phyloP scores from a whole-genome alignment of 2,797 vertebrate genomes.

The Halcyon leucocephala region DNA sequence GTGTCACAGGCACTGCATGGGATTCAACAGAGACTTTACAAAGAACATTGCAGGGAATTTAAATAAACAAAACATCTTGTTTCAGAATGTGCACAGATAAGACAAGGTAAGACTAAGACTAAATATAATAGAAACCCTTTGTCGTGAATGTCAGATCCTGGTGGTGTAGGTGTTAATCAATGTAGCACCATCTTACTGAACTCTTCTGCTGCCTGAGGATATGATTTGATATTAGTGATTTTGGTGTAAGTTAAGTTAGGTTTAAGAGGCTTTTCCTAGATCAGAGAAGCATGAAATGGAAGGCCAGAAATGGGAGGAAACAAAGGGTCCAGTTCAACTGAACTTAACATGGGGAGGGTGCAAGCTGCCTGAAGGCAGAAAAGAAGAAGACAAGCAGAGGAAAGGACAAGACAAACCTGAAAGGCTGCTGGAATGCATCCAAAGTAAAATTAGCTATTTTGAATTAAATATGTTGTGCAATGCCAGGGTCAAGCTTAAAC shows the following conservation, averaged over 20 bases:
- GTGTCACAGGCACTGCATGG: background rate
- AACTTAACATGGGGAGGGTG: fast-evolving
- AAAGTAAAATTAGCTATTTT: background rate
- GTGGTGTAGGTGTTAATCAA: background rate
- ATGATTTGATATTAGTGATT: background rate
- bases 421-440: background rate
- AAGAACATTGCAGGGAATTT: background rate
- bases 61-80: background rate
- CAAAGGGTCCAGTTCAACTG: background rate
- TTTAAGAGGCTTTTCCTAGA: background rate
- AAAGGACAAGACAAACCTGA: background rate
- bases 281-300: background rate
- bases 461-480: background rate
- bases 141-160: background rate
- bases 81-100: background rate
- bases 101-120: background rate
- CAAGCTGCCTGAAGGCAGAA: background rate
- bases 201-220: background rate
- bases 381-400: background rate
- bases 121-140: background rate
- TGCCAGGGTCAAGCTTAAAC: background rate
- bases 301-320: background rate
- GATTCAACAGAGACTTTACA: background rate
- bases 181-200: background rate
- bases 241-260: background rate